Evolutionary conservation across 92 coral and sea anemone genomes (phyloP), one percentile per base, ranked within the genome.

Genomic region (Porites evermanni): DNA sequence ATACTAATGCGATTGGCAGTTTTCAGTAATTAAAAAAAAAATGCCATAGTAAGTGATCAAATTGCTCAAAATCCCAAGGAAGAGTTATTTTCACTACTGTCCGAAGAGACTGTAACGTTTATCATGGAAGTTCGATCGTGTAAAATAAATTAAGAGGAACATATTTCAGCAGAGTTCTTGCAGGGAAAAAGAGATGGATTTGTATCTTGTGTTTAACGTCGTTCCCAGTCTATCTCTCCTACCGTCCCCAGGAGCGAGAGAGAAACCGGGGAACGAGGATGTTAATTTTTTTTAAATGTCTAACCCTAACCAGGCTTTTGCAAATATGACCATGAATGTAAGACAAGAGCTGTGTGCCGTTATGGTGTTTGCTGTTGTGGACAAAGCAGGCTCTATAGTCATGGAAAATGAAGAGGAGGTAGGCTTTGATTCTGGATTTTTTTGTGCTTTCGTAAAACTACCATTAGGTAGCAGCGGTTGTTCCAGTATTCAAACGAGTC

Each of bases 351-450:
- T 97, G 73, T 97, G 99, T 85, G 97, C 99, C 5, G 99, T 97
- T 69, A 97, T 97, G 99, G 98, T 97, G 92, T 97, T 97, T 81
- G 99, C 99, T 12, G 99, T 97, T 50, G 99, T 97, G 32, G 99
- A 97, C 26, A 92, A 91, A 66, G 95, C 97, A 18, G 96, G 95
- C 9, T 87, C 98, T 10, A 87, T 87, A 29, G 99, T 97, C 53
- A 91, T 97, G 95, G 95, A 95, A 54, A 88, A 97, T 78, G 95
- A 95, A 51, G 99, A 97, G 80, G 98, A 97, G 99, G 99, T 97
- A 7, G 19, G 70, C 69, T 61, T 58, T 12, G 9, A 29, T 53
- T 2, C 7, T 12, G 4, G 17, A 19, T 5, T 0, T 68, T 21
- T 10, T 16, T 68, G 14, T 8, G 9, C 32, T 68, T 12, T 21